Evolutionary conservation across 1,140 invertebrate genomes (phyloP), one percentile per base, ranked within the genome.

Genomic region (Caerostris extrusa): DNA sequence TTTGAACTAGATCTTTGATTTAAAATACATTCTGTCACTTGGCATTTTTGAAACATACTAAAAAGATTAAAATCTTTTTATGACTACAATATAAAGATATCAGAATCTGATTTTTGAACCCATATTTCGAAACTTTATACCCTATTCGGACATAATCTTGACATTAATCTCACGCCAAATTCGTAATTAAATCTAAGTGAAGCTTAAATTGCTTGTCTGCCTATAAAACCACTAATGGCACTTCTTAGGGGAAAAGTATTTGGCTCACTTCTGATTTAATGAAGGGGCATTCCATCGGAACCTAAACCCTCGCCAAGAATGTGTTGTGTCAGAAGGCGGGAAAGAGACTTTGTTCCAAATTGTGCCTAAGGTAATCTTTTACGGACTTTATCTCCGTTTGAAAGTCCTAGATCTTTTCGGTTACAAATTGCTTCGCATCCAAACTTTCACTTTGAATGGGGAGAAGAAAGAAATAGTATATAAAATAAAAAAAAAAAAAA

Each of bases 351-450:
- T 77, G 34, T 50, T 12, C 34, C 71, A 77, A 77, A 77, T 77
- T 77, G 71, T 77, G 10, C 34, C 71, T 77, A 34, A 77, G 34
- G 71, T 77, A 77, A 77, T 77, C 71, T 50, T 77, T 71, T 77
- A 77, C 34, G 34, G 71, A 77, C 8, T 50, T 77, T 77, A 77
- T 77, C 34, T 50, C 71, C 34, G 53, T 77, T 77, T 77, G 69
- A 71, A 71, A 71, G 69, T 71, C 69, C 69, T 34, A 71, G n/a
- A 71, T 19, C 69, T 71, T 71, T 71, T 71, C 69, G 5, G 34
- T 71, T 77, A 53, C 71, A 77, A 77, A 77, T 77, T 77, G 71
- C 71, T 53, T 77, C 34, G 71, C 71, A 77, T 77, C 71, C 8
- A 77, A 77, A 77, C 71, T 77, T 77, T 77, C 34, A 77, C 71